Evolutionary conservation across 2,888 invertebrate genomes (phyloP).

Genomic region (Hermaeophaga mercurialis): DNA sequence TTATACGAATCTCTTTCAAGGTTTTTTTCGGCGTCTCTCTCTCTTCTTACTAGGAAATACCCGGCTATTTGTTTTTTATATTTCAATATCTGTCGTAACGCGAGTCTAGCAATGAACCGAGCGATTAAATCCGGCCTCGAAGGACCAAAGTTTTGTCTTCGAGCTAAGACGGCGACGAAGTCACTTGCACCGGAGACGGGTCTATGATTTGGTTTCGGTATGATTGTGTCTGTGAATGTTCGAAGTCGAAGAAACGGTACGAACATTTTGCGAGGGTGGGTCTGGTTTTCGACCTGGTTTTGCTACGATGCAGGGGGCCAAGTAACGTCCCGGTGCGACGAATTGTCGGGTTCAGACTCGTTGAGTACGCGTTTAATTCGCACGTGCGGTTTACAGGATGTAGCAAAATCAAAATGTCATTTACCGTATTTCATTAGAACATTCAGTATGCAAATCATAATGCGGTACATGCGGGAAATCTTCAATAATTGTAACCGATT

Average conservation of each 20-base stretch:
- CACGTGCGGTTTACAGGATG: too few species aligned
- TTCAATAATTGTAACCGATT: too few species aligned
- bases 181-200: too few species aligned
- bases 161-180: slow-evolving; percentile 14
- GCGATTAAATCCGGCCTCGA: neutral
- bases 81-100: slow-evolving; percentile 20
- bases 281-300: slow-evolving; percentile 9
- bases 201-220: neutral
- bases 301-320: too few species aligned
- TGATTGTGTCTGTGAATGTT: slow-evolving; percentile 3
- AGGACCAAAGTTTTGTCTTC: too few species aligned
- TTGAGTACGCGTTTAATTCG: neutral
- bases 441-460: too few species aligned
- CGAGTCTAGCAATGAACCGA: slow-evolving; percentile 3
- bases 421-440: too few species aligned
- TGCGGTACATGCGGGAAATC: too few species aligned
- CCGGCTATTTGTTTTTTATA: slow-evolving; percentile 14
- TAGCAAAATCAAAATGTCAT: too few species aligned
- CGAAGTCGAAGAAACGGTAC: neutral
- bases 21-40: slow-evolving; percentile 20
- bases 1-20: slow-evolving; percentile 24
- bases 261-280: slow-evolving; percentile 3
- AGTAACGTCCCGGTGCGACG: too few species aligned
- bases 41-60: slow-evolving; percentile 18
- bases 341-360: slow-evolving; percentile 1